Percentiles rank a stretch among this genome's conserved stretches.
Conservation (phyloP, 1,140 invertebrate genomes). For the Saccostrea glomerata region DNA sequence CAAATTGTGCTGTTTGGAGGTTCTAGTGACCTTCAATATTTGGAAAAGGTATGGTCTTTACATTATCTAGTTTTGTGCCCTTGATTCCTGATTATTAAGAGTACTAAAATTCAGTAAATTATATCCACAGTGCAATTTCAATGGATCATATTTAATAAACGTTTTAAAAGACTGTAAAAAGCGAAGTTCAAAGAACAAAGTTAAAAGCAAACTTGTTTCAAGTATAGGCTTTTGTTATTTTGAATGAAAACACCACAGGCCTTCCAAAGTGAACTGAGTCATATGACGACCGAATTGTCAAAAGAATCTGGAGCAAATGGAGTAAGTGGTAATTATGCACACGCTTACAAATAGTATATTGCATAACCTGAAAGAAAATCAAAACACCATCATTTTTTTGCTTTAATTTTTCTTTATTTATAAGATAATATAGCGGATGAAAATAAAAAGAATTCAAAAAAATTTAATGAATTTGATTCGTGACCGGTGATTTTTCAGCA, state of each 20-base stretch:
- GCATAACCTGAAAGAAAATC: too few relatives aligned
- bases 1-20: slow-evolving; percentile 44
- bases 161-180: too few relatives aligned
- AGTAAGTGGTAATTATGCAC: neutral
- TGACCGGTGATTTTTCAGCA: too few relatives aligned
- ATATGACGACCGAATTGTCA: neutral
- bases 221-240: too few relatives aligned
- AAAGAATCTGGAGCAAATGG: neutral
- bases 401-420: neutral
- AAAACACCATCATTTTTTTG: too few relatives aligned
- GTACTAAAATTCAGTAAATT: neutral
- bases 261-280: neutral
- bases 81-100: neutral
- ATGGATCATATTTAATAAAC: too few relatives aligned
- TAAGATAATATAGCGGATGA: too few relatives aligned
- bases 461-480: neutral
- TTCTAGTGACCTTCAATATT: slow-evolving; percentile 2
- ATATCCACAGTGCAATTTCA: neutral
- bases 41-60: slow-evolving; percentile 44
- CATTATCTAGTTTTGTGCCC: neutral
- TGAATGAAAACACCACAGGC: neutral
- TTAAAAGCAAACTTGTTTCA: too few relatives aligned
- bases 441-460: too few relatives aligned
- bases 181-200: too few relatives aligned
- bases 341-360: too few relatives aligned